Evolutionary conservation across 2,797 vertebrate genomes (phyloP), one percentile per base, ranked within the genome.

Genomic region (Etheostoma perlongum): DNA sequence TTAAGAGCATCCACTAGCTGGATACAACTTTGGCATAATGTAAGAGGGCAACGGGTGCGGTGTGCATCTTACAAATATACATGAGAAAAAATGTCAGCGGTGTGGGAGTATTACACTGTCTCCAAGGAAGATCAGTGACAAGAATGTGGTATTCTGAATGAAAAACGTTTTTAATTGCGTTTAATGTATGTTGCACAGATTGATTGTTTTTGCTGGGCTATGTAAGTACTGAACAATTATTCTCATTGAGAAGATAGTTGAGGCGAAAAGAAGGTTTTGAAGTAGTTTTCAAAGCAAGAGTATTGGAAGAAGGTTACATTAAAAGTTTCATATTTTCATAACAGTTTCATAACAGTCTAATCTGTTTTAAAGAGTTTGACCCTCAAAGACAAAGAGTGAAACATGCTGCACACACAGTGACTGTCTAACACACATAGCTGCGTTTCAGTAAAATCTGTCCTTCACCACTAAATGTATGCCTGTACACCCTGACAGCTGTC

Each of bases 401-500:
- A 74, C 60, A 19, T 16, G 14, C 67, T 60, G 69, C 51, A 72
- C 61, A 63, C 44, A 62, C 15, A 57, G 30, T 11, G 27, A 54
- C 51, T 52, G 36, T 67, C 61, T 58, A 49, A 59, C 16, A 3
- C 36, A 77, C 10, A 46, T 15, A 49, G 67, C 65, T 74, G 27
- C 42, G 48, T 64, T 79, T 85, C 48, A 66, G 49, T 74, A 8
- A 83, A 81, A 82, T 70, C 61, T 44, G 21, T 65, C 59, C 42
- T 58, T 49, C 61, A 54, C 60, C 7, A 47, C 61, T 70, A 71
- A 82, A 79, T 76, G 74, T 73, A 44, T 59, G 46, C 55, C 65
- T 16, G 18, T 55, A 52, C 62, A 78, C 64, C 69, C 85, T 77
- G 83, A 82, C 89, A 88, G 88, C 87, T 86, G 85, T 85, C 83